These are phyloP conservation scores for Pimephales promelas DNA, from an alignment of 2,113 vertebrate genomes.

Conservation along the genomic window DNA sequence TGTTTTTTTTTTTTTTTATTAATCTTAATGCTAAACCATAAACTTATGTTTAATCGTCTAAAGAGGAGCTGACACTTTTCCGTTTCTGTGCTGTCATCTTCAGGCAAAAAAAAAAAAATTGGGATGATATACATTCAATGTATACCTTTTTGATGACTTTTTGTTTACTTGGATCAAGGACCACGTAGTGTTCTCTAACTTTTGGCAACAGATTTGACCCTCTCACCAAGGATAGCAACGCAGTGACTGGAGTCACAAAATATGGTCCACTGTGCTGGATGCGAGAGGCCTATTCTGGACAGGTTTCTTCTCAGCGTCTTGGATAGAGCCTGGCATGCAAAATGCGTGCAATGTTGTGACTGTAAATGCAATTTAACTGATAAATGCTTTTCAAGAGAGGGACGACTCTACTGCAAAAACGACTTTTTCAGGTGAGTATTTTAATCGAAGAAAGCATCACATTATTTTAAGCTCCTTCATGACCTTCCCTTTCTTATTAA, in stretches of 20 bases:
- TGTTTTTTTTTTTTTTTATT: slow-evolving; percentile 14
- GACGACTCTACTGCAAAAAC: slow-evolving; percentile 96
- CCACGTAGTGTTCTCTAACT: slow-evolving; percentile 9
- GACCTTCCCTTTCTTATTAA: background rate
- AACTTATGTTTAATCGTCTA: background rate
- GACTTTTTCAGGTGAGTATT: slow-evolving; percentile 93
- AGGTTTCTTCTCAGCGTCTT: slow-evolving; percentile 96
- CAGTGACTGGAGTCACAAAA: slow-evolving; percentile 72
- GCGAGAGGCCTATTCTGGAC: slow-evolving; percentile 96
- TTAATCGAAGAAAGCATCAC: background rate
- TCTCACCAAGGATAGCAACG: background rate
- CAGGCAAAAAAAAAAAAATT: background rate
- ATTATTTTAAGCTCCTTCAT: background rate
- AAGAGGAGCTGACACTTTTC: background rate
- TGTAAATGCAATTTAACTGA: slow-evolving; percentile 98
- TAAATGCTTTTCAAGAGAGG: slow-evolving; percentile 97
- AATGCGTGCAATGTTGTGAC: slow-evolving; percentile 97
- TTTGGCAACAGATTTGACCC: background rate
- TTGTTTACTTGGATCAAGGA: slow-evolving; percentile 32
- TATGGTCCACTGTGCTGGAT: slow-evolving; percentile 96
- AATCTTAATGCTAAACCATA: background rate
- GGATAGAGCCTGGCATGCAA: slow-evolving; percentile 97
- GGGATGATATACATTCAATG: slow-evolving; percentile 27
- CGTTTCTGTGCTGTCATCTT: background rate
- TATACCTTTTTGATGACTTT: slow-evolving; percentile 22